Conservation (phyloP, 2,888 invertebrate species). For the Diarsia rubi region DNA sequence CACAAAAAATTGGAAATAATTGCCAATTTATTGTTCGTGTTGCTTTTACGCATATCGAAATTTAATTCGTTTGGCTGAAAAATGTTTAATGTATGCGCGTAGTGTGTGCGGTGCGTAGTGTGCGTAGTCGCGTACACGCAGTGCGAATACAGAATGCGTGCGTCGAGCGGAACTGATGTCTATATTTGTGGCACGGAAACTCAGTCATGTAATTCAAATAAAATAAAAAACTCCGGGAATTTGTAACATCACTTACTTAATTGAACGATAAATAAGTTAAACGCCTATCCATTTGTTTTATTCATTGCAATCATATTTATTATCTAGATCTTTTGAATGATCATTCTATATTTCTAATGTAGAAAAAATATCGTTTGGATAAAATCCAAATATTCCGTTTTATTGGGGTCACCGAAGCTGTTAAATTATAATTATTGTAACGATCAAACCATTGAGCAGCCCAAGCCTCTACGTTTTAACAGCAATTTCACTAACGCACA, state of each 20-base stretch:
- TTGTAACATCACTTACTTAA: conserved; percentile 63
- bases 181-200: conserved; percentile 62
- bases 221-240: too few relatives aligned
- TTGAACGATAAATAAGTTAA: conserved; percentile 61
- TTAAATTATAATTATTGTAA: conserved; percentile 35
- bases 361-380: conserved; percentile 15
- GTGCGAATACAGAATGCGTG: conserved; percentile 45
- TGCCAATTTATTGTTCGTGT: conserved; percentile 84
- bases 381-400: conserved; percentile 19
- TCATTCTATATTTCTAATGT: conserved; percentile 19
- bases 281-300: conserved; percentile 47
- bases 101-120: conserved; percentile 21
- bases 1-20: conserved; percentile 89
- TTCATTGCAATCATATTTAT: conserved; percentile 44
- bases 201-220: conserved; percentile 60
- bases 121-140: conserved; percentile 35
- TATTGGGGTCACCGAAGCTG: conserved; percentile 21
- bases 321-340: conserved; percentile 16
- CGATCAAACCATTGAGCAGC: conserved; percentile 4
- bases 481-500: conserved; percentile 5
- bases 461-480: not conserved
- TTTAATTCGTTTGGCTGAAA: conserved; percentile 72
- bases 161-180: conserved; percentile 47
- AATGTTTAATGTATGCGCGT: conserved; percentile 41
- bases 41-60: conserved; percentile 78